These are phyloP conservation scores for Tetrao urogallus DNA, from an alignment of 2,113 vertebrate species.

Conservation along the genomic window DNA sequence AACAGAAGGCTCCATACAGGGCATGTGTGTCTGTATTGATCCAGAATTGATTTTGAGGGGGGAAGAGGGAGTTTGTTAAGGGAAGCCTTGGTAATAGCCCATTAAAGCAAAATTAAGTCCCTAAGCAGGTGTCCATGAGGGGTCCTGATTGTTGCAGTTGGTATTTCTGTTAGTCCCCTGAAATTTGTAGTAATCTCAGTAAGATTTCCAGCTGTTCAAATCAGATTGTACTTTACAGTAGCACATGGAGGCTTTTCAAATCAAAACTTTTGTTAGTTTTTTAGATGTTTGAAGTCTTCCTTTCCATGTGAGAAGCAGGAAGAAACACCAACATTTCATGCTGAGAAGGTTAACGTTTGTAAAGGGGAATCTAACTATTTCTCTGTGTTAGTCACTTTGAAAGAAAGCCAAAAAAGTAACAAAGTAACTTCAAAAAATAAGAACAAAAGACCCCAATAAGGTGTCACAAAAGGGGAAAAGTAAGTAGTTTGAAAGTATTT, in stretches of 20 bases:
- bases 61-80: constrained; percentile 56
- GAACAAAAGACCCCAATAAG: not conserved
- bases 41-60: constrained; percentile 77
- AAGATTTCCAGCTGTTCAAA: not conserved
- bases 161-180: constrained; percentile 61
- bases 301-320: not conserved
- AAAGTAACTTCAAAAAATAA: not conserved
- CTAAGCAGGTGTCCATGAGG: constrained; percentile 75
- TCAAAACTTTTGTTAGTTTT: constrained; percentile 21
- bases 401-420: not conserved
- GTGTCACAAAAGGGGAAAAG: not conserved
- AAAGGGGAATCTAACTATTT: not conserved
- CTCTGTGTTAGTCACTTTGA: not conserved
- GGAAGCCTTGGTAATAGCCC: constrained; percentile 74
- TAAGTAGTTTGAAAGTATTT: not conserved
- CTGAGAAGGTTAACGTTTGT: not conserved
- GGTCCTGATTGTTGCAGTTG: constrained; percentile 66
- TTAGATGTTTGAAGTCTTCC: not conserved
- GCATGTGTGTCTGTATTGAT: constrained; percentile 81
- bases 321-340: not conserved
- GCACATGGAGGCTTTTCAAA: not conserved
- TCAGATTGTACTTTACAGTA: not conserved
- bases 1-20: constrained; percentile 78
- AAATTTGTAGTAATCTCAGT: constrained; percentile 53
- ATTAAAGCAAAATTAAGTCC: constrained; percentile 81